A percentile compares a stretch with the other conserved stretches of the same genome.
phyloP scores from a whole-genome alignment of 2,113 vertebrate species.

The Antechinus stuartii region DNA sequence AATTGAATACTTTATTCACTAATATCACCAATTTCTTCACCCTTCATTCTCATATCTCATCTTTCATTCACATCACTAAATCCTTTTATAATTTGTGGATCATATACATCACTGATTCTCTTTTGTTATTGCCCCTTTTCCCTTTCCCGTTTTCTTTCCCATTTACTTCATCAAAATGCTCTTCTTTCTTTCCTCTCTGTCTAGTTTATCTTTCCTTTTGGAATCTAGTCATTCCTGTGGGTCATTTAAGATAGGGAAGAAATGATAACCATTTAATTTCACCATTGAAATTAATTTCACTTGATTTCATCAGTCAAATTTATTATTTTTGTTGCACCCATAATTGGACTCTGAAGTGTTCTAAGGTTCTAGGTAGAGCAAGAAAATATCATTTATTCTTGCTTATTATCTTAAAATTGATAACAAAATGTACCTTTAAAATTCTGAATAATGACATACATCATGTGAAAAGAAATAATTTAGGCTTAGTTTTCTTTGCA shows the following conservation, averaged over 20 bases:
- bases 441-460: background rate
- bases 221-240: background rate
- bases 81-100: background rate
- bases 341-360: constrained; percentile 30
- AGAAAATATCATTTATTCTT: constrained; percentile 17
- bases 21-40: background rate
- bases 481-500: background rate
- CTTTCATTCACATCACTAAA: constrained; percentile 3
- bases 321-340: constrained; percentile 30
- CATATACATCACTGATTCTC: background rate
- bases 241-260: constrained; percentile 28
- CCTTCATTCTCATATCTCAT: background rate
- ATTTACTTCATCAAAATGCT: background rate
- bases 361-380: constrained; percentile 6
- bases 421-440: constrained; percentile 25
- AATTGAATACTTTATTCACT: constrained; percentile 22
- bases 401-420: constrained; percentile 17
- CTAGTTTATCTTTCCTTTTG: background rate
- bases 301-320: background rate
- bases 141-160: background rate
- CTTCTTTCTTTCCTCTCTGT: constrained; percentile 19
- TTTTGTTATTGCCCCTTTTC: background rate
- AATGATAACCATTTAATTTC: constrained; percentile 14
- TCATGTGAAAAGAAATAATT: background rate
- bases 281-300: constrained; percentile 10